Conservation (phyloP, 2,113 vertebrate species). For the Thalassoma bifasciatum region DNA sequence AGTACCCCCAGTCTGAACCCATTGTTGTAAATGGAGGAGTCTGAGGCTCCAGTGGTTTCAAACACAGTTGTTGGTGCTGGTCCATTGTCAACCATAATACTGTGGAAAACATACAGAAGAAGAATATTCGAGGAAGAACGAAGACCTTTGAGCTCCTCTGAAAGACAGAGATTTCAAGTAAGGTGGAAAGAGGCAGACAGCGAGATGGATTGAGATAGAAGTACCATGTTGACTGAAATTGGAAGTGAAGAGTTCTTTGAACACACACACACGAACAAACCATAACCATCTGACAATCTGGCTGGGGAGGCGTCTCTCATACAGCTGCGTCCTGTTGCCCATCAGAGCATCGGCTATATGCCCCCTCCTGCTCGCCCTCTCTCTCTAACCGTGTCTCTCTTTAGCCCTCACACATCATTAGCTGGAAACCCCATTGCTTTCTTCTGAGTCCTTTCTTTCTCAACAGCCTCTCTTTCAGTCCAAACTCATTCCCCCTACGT, state of each 20-base stretch:
- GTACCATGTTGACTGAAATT: constrained; percentile 62
- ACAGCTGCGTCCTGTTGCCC: constrained; percentile 54
- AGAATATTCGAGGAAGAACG: constrained; percentile 4
- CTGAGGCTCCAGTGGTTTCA: neutral
- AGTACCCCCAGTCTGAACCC: constrained; percentile 15
- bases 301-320: constrained; percentile 25
- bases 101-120: no score
- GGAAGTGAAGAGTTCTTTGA: constrained; percentile 63
- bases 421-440: constrained; percentile 54
- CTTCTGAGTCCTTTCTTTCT: constrained; percentile 36
- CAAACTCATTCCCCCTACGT: constrained; percentile 40
- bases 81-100: constrained; percentile 28
- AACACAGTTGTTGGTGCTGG: neutral
- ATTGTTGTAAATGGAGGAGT: neutral
- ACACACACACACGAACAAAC: constrained; percentile 26
- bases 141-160: constrained; percentile 30
- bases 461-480: constrained; percentile 44
- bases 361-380: constrained; percentile 38
- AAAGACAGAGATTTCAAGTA: constrained; percentile 55
- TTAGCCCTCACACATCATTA: constrained; percentile 67
- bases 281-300: constrained; percentile 32
- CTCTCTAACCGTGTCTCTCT: constrained; percentile 38
- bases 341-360: constrained; percentile 29
- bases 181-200: constrained; percentile 35
- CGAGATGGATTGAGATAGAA: constrained; percentile 48